phyloP scores from a whole-genome alignment of 2,113 vertebrate genomes.

The Meriones unguiculatus region DNA sequence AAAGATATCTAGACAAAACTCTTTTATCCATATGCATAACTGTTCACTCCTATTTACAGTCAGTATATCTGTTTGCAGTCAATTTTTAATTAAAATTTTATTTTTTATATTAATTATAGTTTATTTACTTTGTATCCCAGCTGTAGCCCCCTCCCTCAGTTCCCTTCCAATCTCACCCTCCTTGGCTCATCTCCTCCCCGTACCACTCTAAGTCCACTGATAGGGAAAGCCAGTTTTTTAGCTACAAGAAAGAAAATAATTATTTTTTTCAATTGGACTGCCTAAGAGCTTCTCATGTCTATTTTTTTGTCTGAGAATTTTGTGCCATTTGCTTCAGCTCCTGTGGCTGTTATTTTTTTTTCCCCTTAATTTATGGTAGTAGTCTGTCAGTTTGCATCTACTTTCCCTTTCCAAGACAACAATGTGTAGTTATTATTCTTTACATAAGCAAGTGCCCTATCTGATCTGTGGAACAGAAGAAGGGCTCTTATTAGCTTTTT shows the following conservation, averaged over 20 bases:
- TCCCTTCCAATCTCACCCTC: too few species aligned
- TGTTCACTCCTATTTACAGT: neutral
- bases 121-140: too few species aligned
- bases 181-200: too few species aligned
- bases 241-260: neutral
- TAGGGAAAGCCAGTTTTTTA: neutral
- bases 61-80: neutral
- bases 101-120: too few species aligned
- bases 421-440: neutral
- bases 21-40: neutral
- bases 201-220: too few species aligned
- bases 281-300: neutral
- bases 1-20: neutral
- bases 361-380: neutral
- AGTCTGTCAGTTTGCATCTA: neutral
- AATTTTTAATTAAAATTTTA: neutral
- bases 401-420: neutral
- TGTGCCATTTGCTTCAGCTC: neutral
- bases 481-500: neutral
- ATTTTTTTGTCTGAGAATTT: neutral
- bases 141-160: too few species aligned
- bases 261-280: neutral
- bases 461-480: neutral
- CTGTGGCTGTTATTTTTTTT: neutral
- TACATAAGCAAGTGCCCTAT: neutral